Evolutionary conservation across 2,888 invertebrate species (phyloP).

Genomic region (Drosophila monieri): DNA sequence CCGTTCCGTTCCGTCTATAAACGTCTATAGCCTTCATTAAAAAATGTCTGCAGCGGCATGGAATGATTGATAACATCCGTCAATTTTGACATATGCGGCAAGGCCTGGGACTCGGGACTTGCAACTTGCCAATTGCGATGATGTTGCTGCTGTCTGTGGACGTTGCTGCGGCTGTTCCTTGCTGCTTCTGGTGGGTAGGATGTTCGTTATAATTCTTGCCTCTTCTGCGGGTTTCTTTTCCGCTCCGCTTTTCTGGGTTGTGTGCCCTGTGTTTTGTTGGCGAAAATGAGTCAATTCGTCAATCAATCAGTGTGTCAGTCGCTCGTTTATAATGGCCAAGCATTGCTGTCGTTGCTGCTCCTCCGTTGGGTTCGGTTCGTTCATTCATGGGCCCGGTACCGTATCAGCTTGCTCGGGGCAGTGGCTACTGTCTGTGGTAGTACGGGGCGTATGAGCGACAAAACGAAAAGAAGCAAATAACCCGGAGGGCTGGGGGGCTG

Average conservation of each 20-base stretch:
- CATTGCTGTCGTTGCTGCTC: slow-evolving; percentile 24
- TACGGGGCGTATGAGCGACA: slow-evolving; percentile 66
- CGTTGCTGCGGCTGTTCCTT: slow-evolving; percentile 1
- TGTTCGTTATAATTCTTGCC: slow-evolving; percentile 40
- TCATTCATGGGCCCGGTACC: slow-evolving; percentile 40
- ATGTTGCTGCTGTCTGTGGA: slow-evolving; percentile 18
- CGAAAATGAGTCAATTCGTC: slow-evolving; percentile 76
- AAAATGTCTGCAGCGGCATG: slow-evolving; percentile 77
- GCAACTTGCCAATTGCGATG: slow-evolving; percentile 43
- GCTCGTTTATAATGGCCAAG: slow-evolving; percentile 68
- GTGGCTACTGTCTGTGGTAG: slow-evolving; percentile 56
- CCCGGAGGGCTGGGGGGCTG: too few species aligned
- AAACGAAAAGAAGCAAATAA: slow-evolving; percentile 8
- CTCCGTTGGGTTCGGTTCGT: slow-evolving; percentile 8
- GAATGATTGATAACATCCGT: slow-evolving; percentile 80
- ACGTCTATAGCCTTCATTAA: slow-evolving; percentile 77
- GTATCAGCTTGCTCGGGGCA: slow-evolving; percentile 30
- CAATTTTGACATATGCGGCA: slow-evolving; percentile 79
- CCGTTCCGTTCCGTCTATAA: slow-evolving; percentile 61
- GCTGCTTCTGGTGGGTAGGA: slow-evolving; percentile 20
- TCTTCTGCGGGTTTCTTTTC: slow-evolving; percentile 16
- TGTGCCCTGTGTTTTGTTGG: slow-evolving; percentile 15
- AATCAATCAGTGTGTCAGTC: slow-evolving; percentile 77
- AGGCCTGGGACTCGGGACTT: slow-evolving; percentile 48
- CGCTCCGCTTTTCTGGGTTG: slow-evolving; percentile 5